Percentiles rank a stretch among this genome's conserved stretches.
Conservation (phyloP, 2,888 invertebrate genomes). For the Microplitis deprimator region DNA sequence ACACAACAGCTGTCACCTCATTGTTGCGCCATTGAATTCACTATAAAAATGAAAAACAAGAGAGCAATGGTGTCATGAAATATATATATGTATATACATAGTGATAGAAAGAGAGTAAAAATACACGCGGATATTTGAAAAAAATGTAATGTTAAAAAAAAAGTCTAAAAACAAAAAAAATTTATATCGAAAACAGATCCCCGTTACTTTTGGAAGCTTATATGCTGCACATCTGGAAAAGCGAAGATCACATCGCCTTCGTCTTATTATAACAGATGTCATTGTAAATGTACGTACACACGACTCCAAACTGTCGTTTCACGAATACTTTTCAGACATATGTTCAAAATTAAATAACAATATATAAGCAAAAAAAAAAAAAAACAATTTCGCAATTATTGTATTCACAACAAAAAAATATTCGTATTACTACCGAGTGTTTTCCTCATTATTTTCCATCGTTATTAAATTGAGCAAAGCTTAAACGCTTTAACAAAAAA, state of each 20-base stretch:
- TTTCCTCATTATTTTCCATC: background rate
- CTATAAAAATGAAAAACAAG: background rate
- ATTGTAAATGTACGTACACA: background rate
- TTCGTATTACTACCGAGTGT: background rate
- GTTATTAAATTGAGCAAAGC: background rate
- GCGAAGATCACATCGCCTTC: background rate
- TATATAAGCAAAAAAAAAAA: background rate
- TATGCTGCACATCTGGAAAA: background rate
- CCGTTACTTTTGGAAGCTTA: background rate
- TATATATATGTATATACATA: background rate
- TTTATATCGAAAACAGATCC: background rate
- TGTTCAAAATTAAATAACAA: background rate
- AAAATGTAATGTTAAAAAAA: no score
- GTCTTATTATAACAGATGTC: background rate
- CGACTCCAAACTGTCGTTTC: background rate
- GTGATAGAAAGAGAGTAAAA: background rate
- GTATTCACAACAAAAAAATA: background rate
- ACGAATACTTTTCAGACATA: background rate
- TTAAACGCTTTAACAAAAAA: background rate
- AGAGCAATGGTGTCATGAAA: background rate
- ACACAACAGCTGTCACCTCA: conserved; percentile 11
- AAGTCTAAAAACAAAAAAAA: no score
- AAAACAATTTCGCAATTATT: background rate
- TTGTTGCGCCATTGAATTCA: background rate
- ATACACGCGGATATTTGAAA: background rate